Base-by-base conservation (phyloP, 2,113 vertebrate species). In the Eulacestoma nigropectus region DNA sequence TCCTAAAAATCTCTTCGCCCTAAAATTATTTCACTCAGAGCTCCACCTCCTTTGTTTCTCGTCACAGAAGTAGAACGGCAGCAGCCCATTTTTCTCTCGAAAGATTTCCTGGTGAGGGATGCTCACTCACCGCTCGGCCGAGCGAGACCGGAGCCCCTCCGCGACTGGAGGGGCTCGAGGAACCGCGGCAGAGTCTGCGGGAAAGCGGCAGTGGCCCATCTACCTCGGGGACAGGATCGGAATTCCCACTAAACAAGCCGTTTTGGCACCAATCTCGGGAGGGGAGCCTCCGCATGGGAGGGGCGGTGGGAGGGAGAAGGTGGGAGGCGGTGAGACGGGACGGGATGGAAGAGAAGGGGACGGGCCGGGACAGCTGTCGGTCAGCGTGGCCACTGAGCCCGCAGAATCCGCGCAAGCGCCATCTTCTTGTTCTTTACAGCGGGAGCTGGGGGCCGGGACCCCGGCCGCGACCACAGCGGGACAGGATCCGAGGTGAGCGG, bases 61-160 rank as follows among this genome's bases (percentile, higher is more conserved):
- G 32, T 55, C 37, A 25, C 42, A 37, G 13, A 25, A 19, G 2
- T 0, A 39, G 9, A 49, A 22, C 0, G 10, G 67, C 76, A 63
- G 41, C 27, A 17, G 0, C 4, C 4, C 63, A 6, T 19, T 21
- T n/a, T 11, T 7, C 33, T 7, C 41, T 2, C 3, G 9, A 11
- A 32, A 30, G 16, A 7, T 1, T 9, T 26, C 18, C 25, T 0
- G 33, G 3, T 2, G n/a, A 14, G 18, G 6, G 59, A n/a, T 4
- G 46, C 46, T 32, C 42, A 0, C 17, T 5, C 3, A 4, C 23
- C 30, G 12, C 33, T 2, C 2, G 7, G 7, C 29, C 9, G n/a
- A 22, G 32, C 6, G 15, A 55, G 8, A 8, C 6, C 9, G 13
- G 4, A 50, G 20, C 23, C 19, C 4, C 22, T 13, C 8, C 13